phyloP scores from a whole-genome alignment of 1,140 invertebrate species.

The Cydia strobilella region DNA sequence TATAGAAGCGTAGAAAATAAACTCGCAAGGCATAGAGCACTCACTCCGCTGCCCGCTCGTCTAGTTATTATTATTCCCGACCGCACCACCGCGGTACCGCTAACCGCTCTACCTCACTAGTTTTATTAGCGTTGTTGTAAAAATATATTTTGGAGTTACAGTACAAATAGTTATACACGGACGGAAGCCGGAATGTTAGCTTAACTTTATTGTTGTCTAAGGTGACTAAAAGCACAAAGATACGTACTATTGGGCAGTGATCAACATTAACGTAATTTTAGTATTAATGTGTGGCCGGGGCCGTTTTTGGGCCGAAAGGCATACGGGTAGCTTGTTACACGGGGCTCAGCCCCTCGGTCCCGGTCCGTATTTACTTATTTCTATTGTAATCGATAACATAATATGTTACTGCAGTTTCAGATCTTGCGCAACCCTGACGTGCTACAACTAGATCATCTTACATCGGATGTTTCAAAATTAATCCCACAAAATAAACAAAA shows the following conservation, averaged over 20 bases:
- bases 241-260: constrained; percentile 80
- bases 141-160: constrained; percentile 76
- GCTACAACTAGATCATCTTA: background rate
- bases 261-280: constrained; percentile 79
- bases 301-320: constrained; percentile 67
- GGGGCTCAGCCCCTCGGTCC: constrained; percentile 55
- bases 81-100: constrained; percentile 46
- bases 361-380: constrained; percentile 70
- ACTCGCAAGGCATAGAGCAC: background rate
- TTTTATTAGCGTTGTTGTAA: constrained; percentile 75
- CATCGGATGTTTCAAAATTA: background rate
- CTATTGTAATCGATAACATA: constrained; percentile 70
- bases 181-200: constrained; percentile 65
- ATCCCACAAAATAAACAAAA: background rate
- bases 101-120: constrained; percentile 77
- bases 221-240: constrained; percentile 76
- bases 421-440: constrained; percentile 45
- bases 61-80: background rate
- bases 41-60: background rate
- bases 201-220: constrained; percentile 73
- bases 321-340: constrained; percentile 74
- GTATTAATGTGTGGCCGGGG: constrained; percentile 66
- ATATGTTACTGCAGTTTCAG: constrained; percentile 62
- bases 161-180: constrained; percentile 64
- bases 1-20: background rate